These are phyloP conservation scores for Drosophila melanosoma DNA, from an alignment of 2,888 invertebrate genomes.

Conservation along the genomic window DNA sequence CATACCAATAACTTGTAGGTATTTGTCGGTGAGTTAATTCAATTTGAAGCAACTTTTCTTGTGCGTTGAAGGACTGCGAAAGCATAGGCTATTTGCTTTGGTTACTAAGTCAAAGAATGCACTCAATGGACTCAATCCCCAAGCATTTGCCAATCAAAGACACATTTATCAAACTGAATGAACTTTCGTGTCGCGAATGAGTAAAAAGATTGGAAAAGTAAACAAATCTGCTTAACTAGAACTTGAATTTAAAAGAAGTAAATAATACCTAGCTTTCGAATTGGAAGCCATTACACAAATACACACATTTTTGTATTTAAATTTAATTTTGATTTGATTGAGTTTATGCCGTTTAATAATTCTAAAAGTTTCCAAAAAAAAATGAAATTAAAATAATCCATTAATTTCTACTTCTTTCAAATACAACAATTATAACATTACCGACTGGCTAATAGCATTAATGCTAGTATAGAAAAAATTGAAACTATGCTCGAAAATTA, in stretches of 20 bases:
- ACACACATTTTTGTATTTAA: neutral
- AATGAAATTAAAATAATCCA: neutral
- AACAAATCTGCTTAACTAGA: conserved; percentile 1
- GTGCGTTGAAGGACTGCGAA: conserved; percentile 20
- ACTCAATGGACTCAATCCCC: conserved; percentile 25
- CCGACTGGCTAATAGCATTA: neutral
- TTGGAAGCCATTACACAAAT: neutral
- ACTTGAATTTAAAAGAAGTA: neutral
- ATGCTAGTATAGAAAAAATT: neutral
- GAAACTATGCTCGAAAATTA: neutral
- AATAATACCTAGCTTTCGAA: neutral
- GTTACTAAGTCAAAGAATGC: conserved; percentile 9
- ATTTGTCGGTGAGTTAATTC: conserved; percentile 56
- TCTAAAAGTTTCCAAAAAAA: neutral
- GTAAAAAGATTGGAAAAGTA: neutral
- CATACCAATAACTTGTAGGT: conserved; percentile 24
- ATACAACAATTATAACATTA: neutral
- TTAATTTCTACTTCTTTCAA: neutral
- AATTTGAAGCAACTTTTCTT: conserved; percentile 52
- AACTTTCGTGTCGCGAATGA: neutral
- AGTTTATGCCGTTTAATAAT: neutral
- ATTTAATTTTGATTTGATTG: neutral
- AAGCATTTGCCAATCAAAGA: conserved; percentile 26
- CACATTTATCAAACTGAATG: conserved; percentile 5
- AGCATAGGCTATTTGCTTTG: conserved; percentile 43